A percentile compares a stretch with the other conserved stretches of the same genome.
These are phyloP conservation scores for Brachyistius frenatus DNA, from an alignment of 2,113 vertebrate genomes.

Conservation along the genomic window DNA sequence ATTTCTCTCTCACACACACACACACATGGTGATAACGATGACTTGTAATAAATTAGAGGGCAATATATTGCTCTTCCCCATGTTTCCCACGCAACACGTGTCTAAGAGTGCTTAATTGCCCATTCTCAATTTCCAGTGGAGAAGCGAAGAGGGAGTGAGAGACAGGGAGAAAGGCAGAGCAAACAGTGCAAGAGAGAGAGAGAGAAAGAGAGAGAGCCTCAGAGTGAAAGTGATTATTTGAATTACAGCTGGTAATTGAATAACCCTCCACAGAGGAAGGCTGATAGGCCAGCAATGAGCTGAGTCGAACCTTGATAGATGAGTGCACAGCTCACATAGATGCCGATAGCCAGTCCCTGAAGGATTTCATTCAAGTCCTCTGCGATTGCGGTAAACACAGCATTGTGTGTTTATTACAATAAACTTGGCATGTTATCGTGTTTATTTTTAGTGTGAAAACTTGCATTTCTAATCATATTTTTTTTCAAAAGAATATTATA, in stretches of 20 bases:
- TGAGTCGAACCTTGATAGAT: constrained; percentile 56
- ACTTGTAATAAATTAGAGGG: constrained; percentile 59
- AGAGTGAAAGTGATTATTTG: constrained; percentile 75
- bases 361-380: constrained; percentile 28
- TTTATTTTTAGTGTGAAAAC: constrained; percentile 4
- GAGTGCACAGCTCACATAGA: constrained; percentile 17
- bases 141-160: constrained; percentile 39
- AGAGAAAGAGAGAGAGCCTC: constrained; percentile 26
- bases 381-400: constrained; percentile 3
- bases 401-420: not conserved
- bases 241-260: constrained; percentile 77
- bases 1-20: not conserved
- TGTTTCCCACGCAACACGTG: constrained; percentile 67
- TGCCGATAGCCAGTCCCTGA: constrained; percentile 35
- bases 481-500: no score
- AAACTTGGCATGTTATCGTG: not conserved
- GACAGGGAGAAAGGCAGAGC: constrained; percentile 29
- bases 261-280: constrained; percentile 68
- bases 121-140: constrained; percentile 63
- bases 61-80: constrained; percentile 49
- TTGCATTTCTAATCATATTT: not conserved
- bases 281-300: constrained; percentile 70
- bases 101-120: constrained; percentile 66
- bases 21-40: constrained; percentile 24
- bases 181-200: constrained; percentile 20